phyloP scores from a whole-genome alignment of 2,797 vertebrate species.

The Antrozous pallidus region DNA sequence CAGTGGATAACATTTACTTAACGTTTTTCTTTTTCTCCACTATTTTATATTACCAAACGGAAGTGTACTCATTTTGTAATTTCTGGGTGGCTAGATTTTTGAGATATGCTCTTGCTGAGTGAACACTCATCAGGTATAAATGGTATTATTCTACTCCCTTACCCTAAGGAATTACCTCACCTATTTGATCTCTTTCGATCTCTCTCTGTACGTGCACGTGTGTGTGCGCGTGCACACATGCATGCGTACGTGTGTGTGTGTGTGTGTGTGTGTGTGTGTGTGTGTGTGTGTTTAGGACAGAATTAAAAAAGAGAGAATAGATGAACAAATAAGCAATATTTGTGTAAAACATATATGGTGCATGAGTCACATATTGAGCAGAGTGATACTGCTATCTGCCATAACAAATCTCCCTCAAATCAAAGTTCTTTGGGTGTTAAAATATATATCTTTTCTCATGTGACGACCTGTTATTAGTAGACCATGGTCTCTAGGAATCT shows the following conservation, averaged over 20 bases:
- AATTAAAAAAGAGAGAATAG: neutral
- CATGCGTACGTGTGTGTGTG: no score
- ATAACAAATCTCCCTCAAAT: neutral
- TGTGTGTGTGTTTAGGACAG: neutral
- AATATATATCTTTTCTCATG: neutral
- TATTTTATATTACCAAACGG: conserved; percentile 7
- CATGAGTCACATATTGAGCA: neutral
- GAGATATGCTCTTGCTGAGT: conserved; percentile 21
- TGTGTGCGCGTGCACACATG: neutral
- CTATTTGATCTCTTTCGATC: neutral
- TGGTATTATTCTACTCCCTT: neutral
- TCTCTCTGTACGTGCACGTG: fast-evolving
- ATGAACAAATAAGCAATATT: neutral
- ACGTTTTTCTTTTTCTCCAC: conserved; percentile 15
- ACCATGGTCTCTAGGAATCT: neutral
- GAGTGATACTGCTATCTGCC: neutral
- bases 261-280: neutral
- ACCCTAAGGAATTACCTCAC: neutral
- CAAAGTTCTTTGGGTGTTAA: neutral
- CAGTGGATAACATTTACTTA: neutral
- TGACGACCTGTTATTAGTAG: neutral
- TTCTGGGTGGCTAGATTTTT: conserved; percentile 24
- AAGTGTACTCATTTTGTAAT: conserved; percentile 12
- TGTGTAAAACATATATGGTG: neutral
- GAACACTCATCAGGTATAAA: neutral